phyloP scores from a whole-genome alignment of 2,113 vertebrate genomes.

The Pseudolaguvia tuberculata region DNA sequence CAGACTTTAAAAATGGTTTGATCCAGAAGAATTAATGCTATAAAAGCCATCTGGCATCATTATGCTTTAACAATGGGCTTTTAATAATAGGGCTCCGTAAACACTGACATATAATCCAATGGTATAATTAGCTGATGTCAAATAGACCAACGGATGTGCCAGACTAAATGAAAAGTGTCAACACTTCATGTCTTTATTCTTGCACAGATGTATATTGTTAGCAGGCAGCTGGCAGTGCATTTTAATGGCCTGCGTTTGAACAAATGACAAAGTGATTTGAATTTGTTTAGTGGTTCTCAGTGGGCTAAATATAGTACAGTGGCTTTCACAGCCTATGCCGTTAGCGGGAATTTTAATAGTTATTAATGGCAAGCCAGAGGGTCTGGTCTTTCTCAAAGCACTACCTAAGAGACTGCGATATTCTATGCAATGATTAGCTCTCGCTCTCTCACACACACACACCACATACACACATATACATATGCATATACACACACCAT shows the following conservation, averaged over 20 bases:
- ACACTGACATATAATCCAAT: slow-evolving; percentile 37
- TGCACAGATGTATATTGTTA: slow-evolving; percentile 38
- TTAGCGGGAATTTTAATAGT: slow-evolving; percentile 45
- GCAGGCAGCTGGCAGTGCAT: slow-evolving; percentile 30
- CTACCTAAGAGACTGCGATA: slow-evolving; percentile 14
- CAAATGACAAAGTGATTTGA: slow-evolving; percentile 38
- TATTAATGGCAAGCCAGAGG: slow-evolving; percentile 44
- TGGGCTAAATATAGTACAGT: slow-evolving; percentile 43
- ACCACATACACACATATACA: too few species aligned
- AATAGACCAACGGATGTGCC: slow-evolving; percentile 27
- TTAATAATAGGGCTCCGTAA: slow-evolving; percentile 30
- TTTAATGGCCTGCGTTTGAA: slow-evolving; percentile 35
- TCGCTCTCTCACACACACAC: neutral
- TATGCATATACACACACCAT: neutral
- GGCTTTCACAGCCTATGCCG: slow-evolving; percentile 15
- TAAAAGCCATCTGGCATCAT: slow-evolving; percentile 37
- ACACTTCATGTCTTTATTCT: slow-evolving; percentile 23
- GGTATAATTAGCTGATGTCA: slow-evolving; percentile 33
- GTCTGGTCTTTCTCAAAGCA: slow-evolving; percentile 43
- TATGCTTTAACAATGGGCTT: slow-evolving; percentile 30
- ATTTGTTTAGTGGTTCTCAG: slow-evolving; percentile 32
- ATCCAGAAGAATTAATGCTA: slow-evolving; percentile 3
- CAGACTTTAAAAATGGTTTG: slow-evolving; percentile 12
- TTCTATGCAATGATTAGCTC: slow-evolving; percentile 29
- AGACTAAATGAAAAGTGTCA: slow-evolving; percentile 24